Base-by-base conservation (phyloP, 2,113 vertebrate species). In the Nerophis ophidion region DNA sequence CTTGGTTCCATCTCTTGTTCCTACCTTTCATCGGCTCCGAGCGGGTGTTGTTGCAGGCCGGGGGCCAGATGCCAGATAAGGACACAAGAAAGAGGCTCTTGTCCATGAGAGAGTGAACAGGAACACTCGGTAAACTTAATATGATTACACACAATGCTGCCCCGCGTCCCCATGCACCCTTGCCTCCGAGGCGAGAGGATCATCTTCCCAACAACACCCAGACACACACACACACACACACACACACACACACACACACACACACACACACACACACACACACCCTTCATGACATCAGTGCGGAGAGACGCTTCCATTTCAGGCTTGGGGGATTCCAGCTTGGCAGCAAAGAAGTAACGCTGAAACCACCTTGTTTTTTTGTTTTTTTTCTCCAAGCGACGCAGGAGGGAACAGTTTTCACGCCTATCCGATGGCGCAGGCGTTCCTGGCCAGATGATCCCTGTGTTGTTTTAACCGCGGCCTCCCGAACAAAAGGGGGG, bases 301-400 rank as follows among this genome's bases (percentile, higher is more conserved):
- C 60, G 52, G 68, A 81, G 68, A 81, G 57, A 56, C 50, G 79
- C 68, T 62, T 83, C 51, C 7, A 42, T 81, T 83, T 80, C 83
- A 87, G 68, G 68, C 66, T 75, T 54, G 69, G 78, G 81, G 80
- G 78, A 82, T 81, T 87, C 81, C 79, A 79, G 40, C 60, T 68
- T 74, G 62, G 64, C 68, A 75, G 35, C 48, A 15, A 60, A 70
- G 47, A 59, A 65, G 63, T 56, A 71, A 68, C 63, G 50, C 67
- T 14, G 46, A 56, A 60, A 62, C 17, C 48, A 34, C 48, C 62
- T 56, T 63, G 51, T 54, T 76, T 61, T 54, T 75, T 45, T 58
- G 33, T 33, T 45, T 45, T 7, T 69, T 60, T 48, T 36, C 36
- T 10, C 56, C 52, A 16, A 40, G 17, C 56, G 47, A 42, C 4